These are phyloP conservation scores for Physella acuta DNA, from an alignment of 1,140 invertebrate genomes.

Conservation along the genomic window DNA sequence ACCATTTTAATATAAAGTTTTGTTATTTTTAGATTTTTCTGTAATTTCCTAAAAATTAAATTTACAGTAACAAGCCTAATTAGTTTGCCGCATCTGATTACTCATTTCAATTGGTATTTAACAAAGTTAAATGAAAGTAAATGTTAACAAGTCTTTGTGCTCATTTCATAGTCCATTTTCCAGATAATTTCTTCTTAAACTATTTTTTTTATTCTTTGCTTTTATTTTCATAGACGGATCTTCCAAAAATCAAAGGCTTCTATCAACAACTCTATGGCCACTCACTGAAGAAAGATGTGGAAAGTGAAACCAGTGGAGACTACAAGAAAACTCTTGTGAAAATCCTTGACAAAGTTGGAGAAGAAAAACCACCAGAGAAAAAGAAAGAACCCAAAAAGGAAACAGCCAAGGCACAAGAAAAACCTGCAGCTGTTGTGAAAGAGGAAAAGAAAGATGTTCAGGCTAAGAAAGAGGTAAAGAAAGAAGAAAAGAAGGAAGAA, in stretches of 20 bases:
- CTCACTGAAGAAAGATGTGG: slow-evolving; percentile 41
- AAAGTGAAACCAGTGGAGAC: slow-evolving; percentile 48
- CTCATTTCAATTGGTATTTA: too few relatives aligned
- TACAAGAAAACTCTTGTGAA: slow-evolving; percentile 48
- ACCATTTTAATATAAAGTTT: too few relatives aligned
- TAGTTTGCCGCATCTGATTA: too few relatives aligned
- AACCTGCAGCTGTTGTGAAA: background rate
- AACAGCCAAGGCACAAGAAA: background rate
- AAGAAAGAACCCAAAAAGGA: background rate
- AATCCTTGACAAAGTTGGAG: slow-evolving; percentile 38
- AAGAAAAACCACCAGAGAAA: background rate
- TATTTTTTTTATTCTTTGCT: background rate
- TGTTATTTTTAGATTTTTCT: too few relatives aligned
- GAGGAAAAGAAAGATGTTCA: slow-evolving; percentile 4
- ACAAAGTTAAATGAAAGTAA: too few relatives aligned
- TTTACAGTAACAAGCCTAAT: too few relatives aligned
- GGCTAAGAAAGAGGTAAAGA: background rate
- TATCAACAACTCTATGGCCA: slow-evolving; percentile 47
- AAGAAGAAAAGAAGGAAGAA: slow-evolving; percentile 5
- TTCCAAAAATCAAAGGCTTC: slow-evolving; percentile 49
- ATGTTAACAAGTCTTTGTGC: too few relatives aligned
- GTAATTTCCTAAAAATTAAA: too few relatives aligned
- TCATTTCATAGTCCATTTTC: too few relatives aligned
- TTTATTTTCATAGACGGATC: slow-evolving; percentile 45
- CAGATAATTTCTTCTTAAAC: too few relatives aligned